These are phyloP conservation scores for Orchesella cincta DNA, from an alignment of 1,140 invertebrate genomes.

Conservation along the genomic window DNA sequence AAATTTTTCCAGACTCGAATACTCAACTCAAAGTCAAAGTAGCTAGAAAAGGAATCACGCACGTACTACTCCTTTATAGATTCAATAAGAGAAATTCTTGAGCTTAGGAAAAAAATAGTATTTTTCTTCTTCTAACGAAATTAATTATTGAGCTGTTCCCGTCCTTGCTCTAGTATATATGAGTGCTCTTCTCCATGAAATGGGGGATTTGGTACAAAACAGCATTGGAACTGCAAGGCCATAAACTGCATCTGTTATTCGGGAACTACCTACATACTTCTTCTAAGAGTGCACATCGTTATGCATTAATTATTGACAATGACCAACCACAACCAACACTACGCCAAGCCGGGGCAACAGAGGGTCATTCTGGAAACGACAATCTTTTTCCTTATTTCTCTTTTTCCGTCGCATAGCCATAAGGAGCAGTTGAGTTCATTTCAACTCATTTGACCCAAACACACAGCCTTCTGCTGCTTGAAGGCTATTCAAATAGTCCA, in stretches of 20 bases:
- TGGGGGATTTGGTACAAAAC: too few species aligned
- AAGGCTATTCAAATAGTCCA: too few species aligned
- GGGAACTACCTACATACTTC: not conserved
- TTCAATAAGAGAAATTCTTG: not conserved
- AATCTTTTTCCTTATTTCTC: too few species aligned
- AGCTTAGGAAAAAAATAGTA: not conserved
- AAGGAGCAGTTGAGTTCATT: too few species aligned
- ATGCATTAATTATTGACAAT: constrained; percentile 18
- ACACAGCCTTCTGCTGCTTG: too few species aligned
- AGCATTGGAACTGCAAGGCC: not conserved
- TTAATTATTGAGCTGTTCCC: not conserved
- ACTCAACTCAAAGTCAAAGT: not conserved
- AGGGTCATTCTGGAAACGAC: too few species aligned
- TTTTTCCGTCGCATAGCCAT: too few species aligned
- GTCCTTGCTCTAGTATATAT: not conserved
- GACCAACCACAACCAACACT: not conserved
- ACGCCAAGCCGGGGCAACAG: not conserved
- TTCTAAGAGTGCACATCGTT: not conserved
- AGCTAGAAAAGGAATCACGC: not conserved
- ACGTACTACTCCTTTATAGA: not conserved
- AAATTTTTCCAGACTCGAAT: constrained; percentile 7
- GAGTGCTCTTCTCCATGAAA: too few species aligned
- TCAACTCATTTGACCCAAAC: too few species aligned
- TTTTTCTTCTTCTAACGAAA: too few species aligned
- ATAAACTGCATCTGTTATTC: not conserved